These are phyloP conservation scores for Hetaerina titia DNA, from an alignment of 2,888 invertebrate species.

Conservation along the genomic window DNA sequence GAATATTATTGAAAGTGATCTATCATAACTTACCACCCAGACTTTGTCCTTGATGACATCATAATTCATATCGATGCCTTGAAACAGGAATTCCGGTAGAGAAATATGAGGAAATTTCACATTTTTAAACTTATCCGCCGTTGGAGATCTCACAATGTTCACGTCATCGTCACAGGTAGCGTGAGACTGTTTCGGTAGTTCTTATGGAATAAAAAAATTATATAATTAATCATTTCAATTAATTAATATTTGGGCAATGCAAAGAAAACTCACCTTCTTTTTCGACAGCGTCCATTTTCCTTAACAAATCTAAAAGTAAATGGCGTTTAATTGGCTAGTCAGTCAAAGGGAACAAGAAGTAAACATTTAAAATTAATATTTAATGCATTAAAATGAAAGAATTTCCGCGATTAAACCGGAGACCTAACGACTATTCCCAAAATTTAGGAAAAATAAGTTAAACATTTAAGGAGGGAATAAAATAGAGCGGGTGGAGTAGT, in stretches of 20 bases:
- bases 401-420: no score
- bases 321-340: neutral
- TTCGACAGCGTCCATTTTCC: neutral
- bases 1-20: no score
- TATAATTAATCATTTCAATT: no score
- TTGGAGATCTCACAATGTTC: neutral
- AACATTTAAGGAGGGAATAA: no score
- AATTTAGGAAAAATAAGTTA: no score
- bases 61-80: slow-evolving; percentile 34
- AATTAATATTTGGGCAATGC: no score
- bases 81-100: neutral
- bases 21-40: slow-evolving; percentile 3
- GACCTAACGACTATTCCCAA: no score
- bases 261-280: neutral
- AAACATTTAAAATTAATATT: no score
- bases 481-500: no score
- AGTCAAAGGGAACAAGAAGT: no score
- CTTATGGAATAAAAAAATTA: neutral
- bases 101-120: neutral
- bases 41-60: neutral
- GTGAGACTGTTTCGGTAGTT: no score
- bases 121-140: neutral
- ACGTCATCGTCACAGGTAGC: neutral
- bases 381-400: no score
- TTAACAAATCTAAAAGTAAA: neutral